Conservation (phyloP, 1,140 invertebrate genomes). For the Eubasilissa regina region DNA sequence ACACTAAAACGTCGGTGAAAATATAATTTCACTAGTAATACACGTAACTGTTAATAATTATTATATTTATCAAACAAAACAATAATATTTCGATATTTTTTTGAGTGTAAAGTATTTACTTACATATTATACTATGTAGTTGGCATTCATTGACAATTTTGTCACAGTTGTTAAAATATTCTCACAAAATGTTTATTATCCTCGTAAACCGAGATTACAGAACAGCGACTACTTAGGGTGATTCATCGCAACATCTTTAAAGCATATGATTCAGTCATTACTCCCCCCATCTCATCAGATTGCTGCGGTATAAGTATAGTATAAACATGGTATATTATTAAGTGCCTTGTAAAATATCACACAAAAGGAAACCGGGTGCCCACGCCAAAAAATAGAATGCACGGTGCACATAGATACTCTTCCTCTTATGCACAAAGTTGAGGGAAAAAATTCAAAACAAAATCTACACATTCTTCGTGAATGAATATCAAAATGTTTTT, state of each 20-base stretch:
- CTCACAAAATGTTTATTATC: slow-evolving; percentile 1
- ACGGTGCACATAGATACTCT: no score
- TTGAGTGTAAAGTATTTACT: no score
- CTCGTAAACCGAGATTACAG: slow-evolving; percentile 5
- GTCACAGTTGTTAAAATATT: neutral
- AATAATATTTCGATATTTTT: no score
- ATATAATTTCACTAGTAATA: no score
- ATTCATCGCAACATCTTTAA: neutral
- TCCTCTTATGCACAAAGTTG: no score
- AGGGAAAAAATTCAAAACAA: no score
- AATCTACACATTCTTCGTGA: no score
- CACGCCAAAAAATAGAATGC: neutral
- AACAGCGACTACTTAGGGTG: neutral
- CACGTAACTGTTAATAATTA: no score
- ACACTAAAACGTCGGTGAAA: no score
- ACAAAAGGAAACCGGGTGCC: slow-evolving; percentile 11
- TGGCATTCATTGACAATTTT: neutral
- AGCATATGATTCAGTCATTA: slow-evolving; percentile 15
- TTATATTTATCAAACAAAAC: no score
- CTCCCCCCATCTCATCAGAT: neutral
- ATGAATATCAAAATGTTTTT: no score
- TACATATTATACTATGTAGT: no score
- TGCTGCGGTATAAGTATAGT: neutral
- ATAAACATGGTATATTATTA: slow-evolving; percentile 28
- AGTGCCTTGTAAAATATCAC: slow-evolving; percentile 25